phyloP scores from a whole-genome alignment of 2,113 vertebrate species.

The Hemiscyllium ocellatum region DNA sequence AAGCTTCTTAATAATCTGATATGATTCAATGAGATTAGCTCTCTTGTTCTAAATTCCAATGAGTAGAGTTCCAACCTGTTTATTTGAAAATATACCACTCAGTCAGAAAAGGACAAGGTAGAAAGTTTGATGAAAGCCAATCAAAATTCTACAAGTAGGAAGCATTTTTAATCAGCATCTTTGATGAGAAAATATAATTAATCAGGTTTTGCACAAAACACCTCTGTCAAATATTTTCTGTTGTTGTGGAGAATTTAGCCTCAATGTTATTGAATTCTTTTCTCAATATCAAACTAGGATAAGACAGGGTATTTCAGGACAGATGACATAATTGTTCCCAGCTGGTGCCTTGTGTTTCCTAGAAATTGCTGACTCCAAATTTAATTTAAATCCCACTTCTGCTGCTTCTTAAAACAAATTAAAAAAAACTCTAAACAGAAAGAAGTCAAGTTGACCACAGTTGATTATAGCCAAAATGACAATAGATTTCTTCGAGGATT shows the following conservation, averaged over 20 bases:
- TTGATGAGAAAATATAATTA: background rate
- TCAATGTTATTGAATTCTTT: background rate
- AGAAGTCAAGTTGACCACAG: background rate
- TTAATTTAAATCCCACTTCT: background rate
- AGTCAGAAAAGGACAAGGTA: too few species aligned
- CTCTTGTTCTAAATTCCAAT: too few species aligned
- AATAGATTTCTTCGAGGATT: background rate
- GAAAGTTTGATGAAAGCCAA: too few species aligned
- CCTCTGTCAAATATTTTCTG: background rate
- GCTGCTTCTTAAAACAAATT: too few species aligned
- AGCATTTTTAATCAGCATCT: background rate
- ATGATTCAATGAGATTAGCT: too few species aligned
- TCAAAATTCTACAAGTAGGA: background rate
- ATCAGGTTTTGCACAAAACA: background rate
- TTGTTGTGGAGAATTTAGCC: background rate
- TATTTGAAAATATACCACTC: too few species aligned
- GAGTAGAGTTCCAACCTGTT: too few species aligned
- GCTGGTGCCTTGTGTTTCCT: background rate
- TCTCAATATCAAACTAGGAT: background rate
- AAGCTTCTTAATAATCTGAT: too few species aligned
- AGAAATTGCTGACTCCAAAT: background rate
- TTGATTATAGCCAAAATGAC: background rate
- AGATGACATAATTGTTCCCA: background rate
- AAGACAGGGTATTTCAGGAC: background rate
- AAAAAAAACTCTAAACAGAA: background rate